These are phyloP conservation scores for Manis javanica DNA, from an alignment of 2,797 vertebrate genomes.

Conservation along the genomic window DNA sequence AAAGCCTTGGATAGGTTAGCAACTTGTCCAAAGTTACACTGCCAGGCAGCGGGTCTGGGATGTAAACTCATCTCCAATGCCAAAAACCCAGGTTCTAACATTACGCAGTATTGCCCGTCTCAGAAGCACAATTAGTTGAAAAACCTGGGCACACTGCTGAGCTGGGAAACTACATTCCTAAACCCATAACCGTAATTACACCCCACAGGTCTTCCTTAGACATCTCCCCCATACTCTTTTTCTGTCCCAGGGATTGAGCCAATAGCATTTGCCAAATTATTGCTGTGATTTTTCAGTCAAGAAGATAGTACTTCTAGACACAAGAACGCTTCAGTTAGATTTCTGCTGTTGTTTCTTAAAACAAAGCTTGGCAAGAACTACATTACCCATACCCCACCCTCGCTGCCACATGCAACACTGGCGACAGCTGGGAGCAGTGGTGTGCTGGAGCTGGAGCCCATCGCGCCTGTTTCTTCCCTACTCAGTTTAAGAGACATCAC, in stretches of 20 bases:
- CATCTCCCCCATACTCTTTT: neutral
- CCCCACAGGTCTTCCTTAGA: neutral
- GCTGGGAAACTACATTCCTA: neutral
- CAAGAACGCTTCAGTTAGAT: neutral
- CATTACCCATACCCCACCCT: neutral
- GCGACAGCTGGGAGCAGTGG: neutral
- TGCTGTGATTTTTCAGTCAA: neutral
- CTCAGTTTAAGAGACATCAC: neutral
- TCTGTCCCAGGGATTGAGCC: neutral
- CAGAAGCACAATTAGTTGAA: neutral
- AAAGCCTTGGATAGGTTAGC: constrained; percentile 2
- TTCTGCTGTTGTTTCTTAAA: neutral
- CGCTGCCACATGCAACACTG: neutral
- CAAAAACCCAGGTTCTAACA: neutral
- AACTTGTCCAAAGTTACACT: neutral
- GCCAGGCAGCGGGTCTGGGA: neutral
- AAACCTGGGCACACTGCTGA: neutral
- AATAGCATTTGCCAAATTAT: neutral
- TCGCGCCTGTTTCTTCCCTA: neutral
- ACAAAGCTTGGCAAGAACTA: neutral
- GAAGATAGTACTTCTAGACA: neutral
- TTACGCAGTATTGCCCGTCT: neutral
- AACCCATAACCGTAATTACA: neutral
- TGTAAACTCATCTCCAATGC: neutral
- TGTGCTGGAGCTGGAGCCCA: neutral